A percentile compares a stretch with the other conserved stretches of the same genome.
phyloP scores from a whole-genome alignment of 2,888 invertebrate genomes.

The Alcis repandata region DNA sequence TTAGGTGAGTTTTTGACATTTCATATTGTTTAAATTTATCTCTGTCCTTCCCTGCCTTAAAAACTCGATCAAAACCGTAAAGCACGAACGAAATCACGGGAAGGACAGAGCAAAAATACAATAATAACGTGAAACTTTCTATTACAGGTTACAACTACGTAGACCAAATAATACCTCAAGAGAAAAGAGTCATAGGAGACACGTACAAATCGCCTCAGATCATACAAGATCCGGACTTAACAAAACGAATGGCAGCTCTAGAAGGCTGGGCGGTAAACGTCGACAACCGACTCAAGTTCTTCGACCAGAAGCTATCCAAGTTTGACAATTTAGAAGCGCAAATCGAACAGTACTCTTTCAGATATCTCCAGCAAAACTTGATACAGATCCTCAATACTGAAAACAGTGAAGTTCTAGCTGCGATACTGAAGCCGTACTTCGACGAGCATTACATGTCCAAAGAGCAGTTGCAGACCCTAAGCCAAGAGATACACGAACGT shows the following conservation, averaged over 20 bases:
- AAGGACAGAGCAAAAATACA: conserved; percentile 74
- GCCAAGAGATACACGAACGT: conserved; percentile 73
- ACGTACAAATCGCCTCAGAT: conserved; percentile 71
- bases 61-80: conserved; percentile 26
- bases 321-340: conserved; percentile 77
- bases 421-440: conserved; percentile 87
- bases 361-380: conserved; percentile 84
- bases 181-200: conserved; percentile 55
- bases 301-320: conserved; percentile 84
- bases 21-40: conserved; percentile 66
- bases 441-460: conserved; percentile 88
- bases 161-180: conserved; percentile 57
- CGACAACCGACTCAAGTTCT: conserved; percentile 82
- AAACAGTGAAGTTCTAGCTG: conserved; percentile 71
- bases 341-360: conserved; percentile 85
- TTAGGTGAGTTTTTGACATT: conserved; percentile 77
- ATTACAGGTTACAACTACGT: conserved; percentile 75
- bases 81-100: conserved; percentile 67
- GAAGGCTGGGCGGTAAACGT: conserved; percentile 83
- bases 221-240: conserved; percentile 65
- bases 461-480: conserved; percentile 85
- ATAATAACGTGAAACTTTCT: conserved; percentile 42
- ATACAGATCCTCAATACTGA: conserved; percentile 83
- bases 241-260: conserved; percentile 73
- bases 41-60: conserved; percentile 88